These are phyloP conservation scores for Sphecodes monilicornis DNA, from an alignment of 2,888 invertebrate genomes.

Conservation along the genomic window DNA sequence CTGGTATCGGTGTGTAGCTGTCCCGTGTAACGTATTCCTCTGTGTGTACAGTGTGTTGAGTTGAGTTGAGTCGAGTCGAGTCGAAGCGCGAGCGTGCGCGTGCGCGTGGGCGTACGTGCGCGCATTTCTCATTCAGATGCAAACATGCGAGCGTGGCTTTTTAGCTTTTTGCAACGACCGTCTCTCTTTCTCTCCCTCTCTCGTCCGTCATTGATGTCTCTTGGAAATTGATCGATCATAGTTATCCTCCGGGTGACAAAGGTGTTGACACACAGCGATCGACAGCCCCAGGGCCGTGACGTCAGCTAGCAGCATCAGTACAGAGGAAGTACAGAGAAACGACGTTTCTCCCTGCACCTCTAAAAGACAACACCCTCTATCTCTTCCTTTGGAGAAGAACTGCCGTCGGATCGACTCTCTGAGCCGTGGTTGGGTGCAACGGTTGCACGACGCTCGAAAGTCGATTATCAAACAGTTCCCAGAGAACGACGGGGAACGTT, in stretches of 20 bases:
- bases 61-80: slow-evolving; percentile 3
- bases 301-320: slow-evolving; percentile 57
- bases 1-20: slow-evolving; percentile 13
- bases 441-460: not conserved
- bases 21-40: slow-evolving; percentile 2
- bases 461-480: slow-evolving; percentile 32
- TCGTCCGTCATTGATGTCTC: slow-evolving; percentile 24
- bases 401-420: not conserved
- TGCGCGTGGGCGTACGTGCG: not conserved
- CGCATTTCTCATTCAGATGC: not conserved
- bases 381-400: not conserved
- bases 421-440: not conserved
- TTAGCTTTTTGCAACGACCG: slow-evolving; percentile 36
- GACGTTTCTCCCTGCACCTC: not conserved
- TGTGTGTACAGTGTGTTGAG: slow-evolving; percentile 1
- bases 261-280: slow-evolving; percentile 6
- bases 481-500: slow-evolving; percentile 49
- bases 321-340: slow-evolving; percentile 38
- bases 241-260: slow-evolving; percentile 51
- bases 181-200: not conserved
- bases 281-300: slow-evolving; percentile 55
- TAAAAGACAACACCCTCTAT: not conserved
- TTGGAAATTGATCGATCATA: slow-evolving; percentile 29
- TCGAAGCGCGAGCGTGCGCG: slow-evolving; percentile 14
- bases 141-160: not conserved